Evolutionary conservation across 2,888 invertebrate species (phyloP).

Genomic region (Rotaria magnacalcarata): DNA sequence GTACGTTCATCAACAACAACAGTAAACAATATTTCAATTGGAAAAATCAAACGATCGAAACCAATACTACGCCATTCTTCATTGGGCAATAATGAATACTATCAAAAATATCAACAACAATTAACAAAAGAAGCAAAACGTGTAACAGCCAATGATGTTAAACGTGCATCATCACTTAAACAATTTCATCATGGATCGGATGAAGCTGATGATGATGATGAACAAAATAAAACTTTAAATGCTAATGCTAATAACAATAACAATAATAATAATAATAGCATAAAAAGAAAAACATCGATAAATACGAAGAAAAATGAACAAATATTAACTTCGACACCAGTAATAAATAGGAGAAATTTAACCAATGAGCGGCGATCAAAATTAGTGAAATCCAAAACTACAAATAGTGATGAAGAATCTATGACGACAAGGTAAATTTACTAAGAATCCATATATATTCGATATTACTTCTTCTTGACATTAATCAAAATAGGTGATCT

Average conservation of each 20-base stretch:
- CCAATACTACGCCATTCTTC: slow-evolving; percentile 9
- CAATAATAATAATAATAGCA: too few relatives aligned
- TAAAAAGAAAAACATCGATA: neutral
- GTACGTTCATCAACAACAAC: slow-evolving; percentile 32
- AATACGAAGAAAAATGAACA: neutral
- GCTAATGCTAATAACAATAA: neutral
- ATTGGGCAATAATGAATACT: neutral
- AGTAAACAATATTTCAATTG: neutral
- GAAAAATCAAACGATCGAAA: slow-evolving; percentile 16
- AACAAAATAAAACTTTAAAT: neutral
- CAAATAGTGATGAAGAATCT: neutral
- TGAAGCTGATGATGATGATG: slow-evolving; percentile 31
- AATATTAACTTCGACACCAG: neutral
- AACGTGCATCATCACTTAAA: slow-evolving; percentile 27
- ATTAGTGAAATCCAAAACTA: neutral
- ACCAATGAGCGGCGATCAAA: neutral
- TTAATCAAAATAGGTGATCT: too few relatives aligned
- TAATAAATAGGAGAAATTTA: neutral
- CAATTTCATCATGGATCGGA: neutral
- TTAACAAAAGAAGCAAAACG: neutral
- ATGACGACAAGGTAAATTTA: neutral
- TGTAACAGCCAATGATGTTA: neutral
- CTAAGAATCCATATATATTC: too few relatives aligned
- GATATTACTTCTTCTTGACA: too few relatives aligned
- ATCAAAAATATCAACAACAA: neutral